phyloP scores from a whole-genome alignment of 2,888 invertebrate genomes.

The Trilocha varians region DNA sequence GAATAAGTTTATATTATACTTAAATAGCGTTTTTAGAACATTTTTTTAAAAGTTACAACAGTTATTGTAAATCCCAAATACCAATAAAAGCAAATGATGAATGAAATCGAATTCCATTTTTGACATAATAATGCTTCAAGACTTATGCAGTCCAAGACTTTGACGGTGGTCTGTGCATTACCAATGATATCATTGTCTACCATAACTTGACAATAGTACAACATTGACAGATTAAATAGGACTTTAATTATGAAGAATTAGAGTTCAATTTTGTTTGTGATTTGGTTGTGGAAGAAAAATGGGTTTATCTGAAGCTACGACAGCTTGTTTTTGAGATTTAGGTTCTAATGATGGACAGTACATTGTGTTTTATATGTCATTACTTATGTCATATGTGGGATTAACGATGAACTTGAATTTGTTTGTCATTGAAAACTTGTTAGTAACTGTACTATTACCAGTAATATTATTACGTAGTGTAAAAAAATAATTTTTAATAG shows the following conservation, averaged over 20 bases:
- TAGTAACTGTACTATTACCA: too few species aligned
- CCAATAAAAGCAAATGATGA: not conserved
- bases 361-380: not conserved
- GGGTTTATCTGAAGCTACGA: not conserved
- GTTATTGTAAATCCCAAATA: too few species aligned
- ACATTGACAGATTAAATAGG: too few species aligned
- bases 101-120: not conserved
- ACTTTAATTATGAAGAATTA: not conserved
- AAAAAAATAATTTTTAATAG: too few species aligned
- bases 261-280: too few species aligned
- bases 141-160: constrained; percentile 9
- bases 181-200: constrained; percentile 67
- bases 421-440: too few species aligned
- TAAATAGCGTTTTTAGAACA: too few species aligned
- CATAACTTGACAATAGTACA: constrained; percentile 40
- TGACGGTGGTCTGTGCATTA: constrained; percentile 60
- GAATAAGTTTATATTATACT: too few species aligned
- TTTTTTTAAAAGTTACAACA: too few species aligned
- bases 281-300: not conserved
- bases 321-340: not conserved
- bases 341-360: not conserved
- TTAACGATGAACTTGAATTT: too few species aligned
- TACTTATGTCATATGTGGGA: not conserved
- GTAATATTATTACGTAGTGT: not conserved
- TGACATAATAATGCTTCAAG: not conserved